Conservation (phyloP, 2,797 vertebrate genomes). For the Poecilia gillii region DNA sequence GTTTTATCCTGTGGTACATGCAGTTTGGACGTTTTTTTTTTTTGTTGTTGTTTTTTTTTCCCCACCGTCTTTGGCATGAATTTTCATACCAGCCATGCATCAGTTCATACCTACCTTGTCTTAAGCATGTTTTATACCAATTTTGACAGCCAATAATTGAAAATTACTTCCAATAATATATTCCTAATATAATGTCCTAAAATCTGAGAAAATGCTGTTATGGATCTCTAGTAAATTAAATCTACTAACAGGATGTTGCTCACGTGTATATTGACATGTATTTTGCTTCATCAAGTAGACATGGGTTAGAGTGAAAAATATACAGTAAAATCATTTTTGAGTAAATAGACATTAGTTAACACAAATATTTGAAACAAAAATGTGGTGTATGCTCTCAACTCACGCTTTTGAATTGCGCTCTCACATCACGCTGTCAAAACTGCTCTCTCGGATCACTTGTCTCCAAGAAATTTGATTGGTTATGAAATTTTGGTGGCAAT, state of each 20-base stretch:
- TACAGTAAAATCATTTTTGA: background rate
- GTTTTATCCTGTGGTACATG: background rate
- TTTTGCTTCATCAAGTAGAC: background rate
- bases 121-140: background rate
- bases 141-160: background rate
- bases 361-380: background rate
- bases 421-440: too few species aligned
- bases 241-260: background rate
- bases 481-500: too few species aligned
- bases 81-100: background rate
- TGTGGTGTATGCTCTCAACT: background rate
- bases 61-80: background rate
- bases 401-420: too few species aligned
- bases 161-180: background rate
- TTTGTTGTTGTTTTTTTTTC: background rate
- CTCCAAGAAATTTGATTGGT: too few species aligned
- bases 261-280: background rate
- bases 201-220: background rate
- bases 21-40: background rate
- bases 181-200: background rate
- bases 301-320: background rate
- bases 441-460: too few species aligned
- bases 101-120: background rate
- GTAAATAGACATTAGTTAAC: background rate
- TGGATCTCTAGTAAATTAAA: background rate